These are phyloP conservation scores for Genyomyrus donnyi DNA, from an alignment of 2,113 vertebrate species.

Conservation along the genomic window DNA sequence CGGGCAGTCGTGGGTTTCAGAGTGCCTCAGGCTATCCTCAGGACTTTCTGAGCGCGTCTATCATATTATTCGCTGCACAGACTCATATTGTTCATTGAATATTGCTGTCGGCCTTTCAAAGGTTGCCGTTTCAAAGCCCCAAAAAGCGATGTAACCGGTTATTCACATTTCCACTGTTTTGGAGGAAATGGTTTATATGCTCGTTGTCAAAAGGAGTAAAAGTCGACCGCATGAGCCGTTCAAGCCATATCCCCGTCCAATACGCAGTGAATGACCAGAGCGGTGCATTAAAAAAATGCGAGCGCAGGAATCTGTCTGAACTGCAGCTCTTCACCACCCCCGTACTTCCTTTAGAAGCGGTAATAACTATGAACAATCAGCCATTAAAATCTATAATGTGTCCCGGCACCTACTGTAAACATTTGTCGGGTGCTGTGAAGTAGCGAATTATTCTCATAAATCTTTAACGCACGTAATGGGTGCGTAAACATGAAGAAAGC, in stretches of 20 bases:
- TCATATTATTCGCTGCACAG: constrained; percentile 1
- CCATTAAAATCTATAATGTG: constrained; percentile 5
- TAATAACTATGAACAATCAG: constrained; percentile 51
- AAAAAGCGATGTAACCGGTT: neutral
- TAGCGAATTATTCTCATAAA: constrained; percentile 51
- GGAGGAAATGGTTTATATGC: neutral
- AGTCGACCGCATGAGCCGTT: neutral
- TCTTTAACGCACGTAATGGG: constrained; percentile 41
- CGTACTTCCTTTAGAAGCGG: constrained; percentile 35
- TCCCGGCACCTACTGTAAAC: neutral
- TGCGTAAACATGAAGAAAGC: neutral
- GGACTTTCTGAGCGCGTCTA: neutral
- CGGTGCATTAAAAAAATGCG: neutral
- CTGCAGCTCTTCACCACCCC: constrained; percentile 33
- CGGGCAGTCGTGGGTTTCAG: neutral
- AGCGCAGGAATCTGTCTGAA: neutral
- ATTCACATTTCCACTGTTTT: neutral
- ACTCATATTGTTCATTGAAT: constrained; percentile 4
- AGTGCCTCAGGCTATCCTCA: neutral
- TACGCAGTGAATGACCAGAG: constrained; percentile 14
- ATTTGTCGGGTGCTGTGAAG: constrained; percentile 39
- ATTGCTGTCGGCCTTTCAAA: constrained; percentile 7
- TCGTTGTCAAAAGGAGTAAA: constrained; percentile 1
- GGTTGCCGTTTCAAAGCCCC: neutral
- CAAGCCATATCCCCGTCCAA: neutral